A percentile compares a stretch with the other conserved stretches of the same genome.
Evolutionary conservation across 1,140 invertebrate species (phyloP).

Genomic region (Musca domestica): DNA sequence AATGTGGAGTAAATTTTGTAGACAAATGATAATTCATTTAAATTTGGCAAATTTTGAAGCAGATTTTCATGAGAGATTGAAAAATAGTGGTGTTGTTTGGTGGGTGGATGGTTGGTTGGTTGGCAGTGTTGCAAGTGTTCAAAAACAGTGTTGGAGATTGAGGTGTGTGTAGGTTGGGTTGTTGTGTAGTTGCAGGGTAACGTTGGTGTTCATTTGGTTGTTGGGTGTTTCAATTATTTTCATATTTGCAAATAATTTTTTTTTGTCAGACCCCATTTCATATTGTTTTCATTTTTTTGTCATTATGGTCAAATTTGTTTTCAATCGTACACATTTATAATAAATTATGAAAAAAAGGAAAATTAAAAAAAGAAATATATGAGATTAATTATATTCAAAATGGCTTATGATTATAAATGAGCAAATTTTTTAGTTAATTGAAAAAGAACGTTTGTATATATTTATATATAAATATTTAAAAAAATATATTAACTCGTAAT

Average conservation of each 20-base stretch:
- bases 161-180: conserved; percentile 33
- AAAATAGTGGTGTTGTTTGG: conserved; percentile 33
- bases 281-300: conserved; percentile 7
- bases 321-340: conserved; percentile 31
- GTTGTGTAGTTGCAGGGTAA: conserved; percentile 23
- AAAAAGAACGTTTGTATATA: background rate
- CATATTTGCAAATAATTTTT: conserved; percentile 43
- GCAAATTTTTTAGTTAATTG: conserved; percentile 1
- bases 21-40: background rate
- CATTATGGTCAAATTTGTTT: background rate
- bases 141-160: conserved; percentile 27
- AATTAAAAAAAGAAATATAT: conserved; percentile 53
- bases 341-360: conserved; percentile 53
- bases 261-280: conserved; percentile 51
- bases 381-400: conserved; percentile 43
- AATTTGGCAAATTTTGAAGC: conserved; percentile 6
- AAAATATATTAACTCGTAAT: background rate
- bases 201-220: conserved; percentile 36
- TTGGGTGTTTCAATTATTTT: conserved; percentile 34
- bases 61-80: background rate
- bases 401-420: conserved; percentile 22
- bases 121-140: background rate
- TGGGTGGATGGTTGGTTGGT: conserved; percentile 34
- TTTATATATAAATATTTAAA: conserved; percentile 11
- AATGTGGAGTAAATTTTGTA: background rate